Percentiles rank a stretch among this genome's conserved stretches.
Evolutionary conservation across 2,113 vertebrate species (phyloP).

Genomic region (Bubo bubo): DNA sequence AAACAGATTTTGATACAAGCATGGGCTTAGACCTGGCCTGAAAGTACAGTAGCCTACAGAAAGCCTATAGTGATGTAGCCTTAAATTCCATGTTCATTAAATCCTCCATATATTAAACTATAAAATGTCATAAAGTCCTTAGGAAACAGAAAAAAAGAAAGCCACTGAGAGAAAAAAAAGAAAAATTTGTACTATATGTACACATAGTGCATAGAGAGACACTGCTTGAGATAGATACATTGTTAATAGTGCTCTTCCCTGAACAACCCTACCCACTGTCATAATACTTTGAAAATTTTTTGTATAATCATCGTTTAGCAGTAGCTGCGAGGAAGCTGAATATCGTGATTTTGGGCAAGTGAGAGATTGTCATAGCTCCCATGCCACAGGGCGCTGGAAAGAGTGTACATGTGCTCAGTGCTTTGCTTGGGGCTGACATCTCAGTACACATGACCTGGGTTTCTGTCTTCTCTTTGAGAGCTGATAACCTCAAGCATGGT

Average conservation of each 20-base stretch:
- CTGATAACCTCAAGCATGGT: background rate
- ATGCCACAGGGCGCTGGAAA: background rate
- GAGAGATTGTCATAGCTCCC: background rate
- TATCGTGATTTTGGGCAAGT: background rate
- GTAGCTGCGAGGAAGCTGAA: background rate
- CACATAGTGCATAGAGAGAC: background rate
- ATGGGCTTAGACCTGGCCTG: background rate
- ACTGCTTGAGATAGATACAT: accelerated
- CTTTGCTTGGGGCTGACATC: background rate
- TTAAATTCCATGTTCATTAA: background rate
- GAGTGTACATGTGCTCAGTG: accelerated
- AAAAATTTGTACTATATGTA: background rate
- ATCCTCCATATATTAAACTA: background rate
- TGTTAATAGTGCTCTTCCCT: accelerated
- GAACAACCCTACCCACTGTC: background rate
- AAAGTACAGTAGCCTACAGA: background rate
- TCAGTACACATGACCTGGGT: background rate
- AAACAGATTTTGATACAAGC: background rate
- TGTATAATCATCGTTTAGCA: background rate
- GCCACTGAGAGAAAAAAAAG: background rate
- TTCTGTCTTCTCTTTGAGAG: background rate
- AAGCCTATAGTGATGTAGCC: background rate
- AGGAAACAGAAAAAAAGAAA: background rate
- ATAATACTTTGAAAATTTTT: background rate
- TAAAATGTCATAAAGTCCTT: background rate